Conservation (phyloP, 1,140 invertebrate genomes). For the Drosophila willistoni region DNA sequence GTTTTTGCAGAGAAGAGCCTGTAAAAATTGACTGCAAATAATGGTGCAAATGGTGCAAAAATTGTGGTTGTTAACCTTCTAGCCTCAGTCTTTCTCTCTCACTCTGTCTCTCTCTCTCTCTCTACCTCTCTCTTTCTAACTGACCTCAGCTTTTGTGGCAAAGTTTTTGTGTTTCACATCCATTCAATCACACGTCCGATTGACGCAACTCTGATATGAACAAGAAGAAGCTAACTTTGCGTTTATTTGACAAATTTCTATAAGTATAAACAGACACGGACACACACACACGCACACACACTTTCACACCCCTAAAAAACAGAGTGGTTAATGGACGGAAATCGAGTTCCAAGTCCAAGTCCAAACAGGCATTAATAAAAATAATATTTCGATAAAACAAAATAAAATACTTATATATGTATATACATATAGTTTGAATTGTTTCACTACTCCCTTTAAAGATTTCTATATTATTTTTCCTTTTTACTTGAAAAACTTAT, state of each 20-base stretch:
- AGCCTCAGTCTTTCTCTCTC: no score
- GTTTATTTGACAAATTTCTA: constrained; percentile 6
- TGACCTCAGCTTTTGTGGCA: neutral
- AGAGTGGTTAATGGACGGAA: no score
- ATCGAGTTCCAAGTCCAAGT: no score
- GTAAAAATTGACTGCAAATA: constrained; percentile 14
- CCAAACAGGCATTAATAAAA: neutral
- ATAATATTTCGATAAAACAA: neutral
- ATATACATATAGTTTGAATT: neutral
- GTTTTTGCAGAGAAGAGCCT: constrained; percentile 30
- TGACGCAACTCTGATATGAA: neutral
- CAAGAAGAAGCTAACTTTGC: neutral
- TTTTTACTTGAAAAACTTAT: no score
- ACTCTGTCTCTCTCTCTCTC: no score
- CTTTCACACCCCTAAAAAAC: no score
- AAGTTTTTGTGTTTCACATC: neutral
- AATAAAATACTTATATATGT: neutral
- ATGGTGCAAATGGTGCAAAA: neutral
- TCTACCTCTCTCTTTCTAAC: no score
- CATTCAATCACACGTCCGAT: neutral
- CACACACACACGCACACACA: neutral
- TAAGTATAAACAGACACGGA: neutral
- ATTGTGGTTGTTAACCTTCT: no score
- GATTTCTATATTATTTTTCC: no score
- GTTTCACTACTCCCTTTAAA: no score